These are phyloP conservation scores for Rhizoglyphus robini DNA, from an alignment of 1,140 invertebrate species.

Conservation along the genomic window DNA sequence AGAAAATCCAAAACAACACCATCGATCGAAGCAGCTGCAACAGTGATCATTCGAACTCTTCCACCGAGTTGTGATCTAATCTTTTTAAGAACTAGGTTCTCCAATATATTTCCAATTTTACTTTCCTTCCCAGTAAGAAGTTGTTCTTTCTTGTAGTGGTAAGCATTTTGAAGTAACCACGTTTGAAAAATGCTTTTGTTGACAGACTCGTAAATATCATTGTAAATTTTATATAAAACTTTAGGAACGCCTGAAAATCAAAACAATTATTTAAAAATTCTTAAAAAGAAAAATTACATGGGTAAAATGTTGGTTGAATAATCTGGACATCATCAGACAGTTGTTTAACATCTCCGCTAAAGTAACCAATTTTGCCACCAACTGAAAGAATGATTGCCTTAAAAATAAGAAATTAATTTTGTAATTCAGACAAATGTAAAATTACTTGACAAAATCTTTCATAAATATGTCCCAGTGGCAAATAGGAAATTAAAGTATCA, in stretches of 20 bases:
- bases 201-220: slow-evolving; percentile 51
- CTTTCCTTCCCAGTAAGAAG: slow-evolving; percentile 46
- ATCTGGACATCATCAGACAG: slow-evolving; percentile 39
- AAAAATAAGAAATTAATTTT: neutral
- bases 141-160: slow-evolving; percentile 71
- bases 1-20: slow-evolving; percentile 34
- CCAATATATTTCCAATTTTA: slow-evolving; percentile 34
- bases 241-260: slow-evolving; percentile 87
- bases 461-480: slow-evolving; percentile 92
- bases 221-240: slow-evolving; percentile 81
- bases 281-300: slow-evolving; percentile 36
- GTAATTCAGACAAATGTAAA: slow-evolving; percentile 20
- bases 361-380: slow-evolving; percentile 41
- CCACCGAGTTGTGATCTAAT: slow-evolving; percentile 35
- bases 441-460: slow-evolving; percentile 70
- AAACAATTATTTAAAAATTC: neutral
- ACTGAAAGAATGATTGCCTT: neutral
- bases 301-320: slow-evolving; percentile 39
- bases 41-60: slow-evolving; percentile 30
- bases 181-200: slow-evolving; percentile 59
- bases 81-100: slow-evolving; percentile 35
- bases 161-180: slow-evolving; percentile 62
- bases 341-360: slow-evolving; percentile 36
- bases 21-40: slow-evolving; percentile 36
- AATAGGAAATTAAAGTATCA: slow-evolving; percentile 81